These are phyloP conservation scores for Nysson spinosus DNA, from an alignment of 2,888 invertebrate genomes.

Conservation along the genomic window DNA sequence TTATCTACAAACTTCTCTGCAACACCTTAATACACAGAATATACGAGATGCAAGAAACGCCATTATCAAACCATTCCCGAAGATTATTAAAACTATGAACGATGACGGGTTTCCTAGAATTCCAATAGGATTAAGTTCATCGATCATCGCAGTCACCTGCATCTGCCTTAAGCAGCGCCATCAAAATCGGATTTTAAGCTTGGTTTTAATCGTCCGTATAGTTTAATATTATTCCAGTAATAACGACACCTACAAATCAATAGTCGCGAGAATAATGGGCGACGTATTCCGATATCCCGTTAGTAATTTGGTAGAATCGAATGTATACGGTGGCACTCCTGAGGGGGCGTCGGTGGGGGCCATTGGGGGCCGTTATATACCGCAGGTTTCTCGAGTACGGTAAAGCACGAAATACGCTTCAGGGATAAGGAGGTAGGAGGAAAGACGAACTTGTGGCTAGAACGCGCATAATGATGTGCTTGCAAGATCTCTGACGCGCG, in stretches of 20 bases:
- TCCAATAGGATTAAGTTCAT: constrained; percentile 60
- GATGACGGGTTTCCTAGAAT: constrained; percentile 57
- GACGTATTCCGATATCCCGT: constrained; percentile 58
- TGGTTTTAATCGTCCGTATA: constrained; percentile 61
- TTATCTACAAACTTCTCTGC: too few relatives aligned
- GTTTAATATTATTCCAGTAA: constrained; percentile 66
- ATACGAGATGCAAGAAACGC: too few relatives aligned
- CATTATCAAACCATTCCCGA: too few relatives aligned
- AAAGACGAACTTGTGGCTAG: constrained; percentile 64
- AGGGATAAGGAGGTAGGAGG: constrained; percentile 30
- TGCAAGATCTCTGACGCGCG: constrained; percentile 48
- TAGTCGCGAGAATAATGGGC: constrained; percentile 59
- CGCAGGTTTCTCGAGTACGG: constrained; percentile 23
- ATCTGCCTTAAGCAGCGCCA: constrained; percentile 62
- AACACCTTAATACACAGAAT: too few relatives aligned
- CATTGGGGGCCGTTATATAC: too few relatives aligned
- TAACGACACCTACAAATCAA: constrained; percentile 69
- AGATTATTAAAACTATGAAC: constrained; percentile 19
- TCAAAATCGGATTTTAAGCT: constrained; percentile 62
- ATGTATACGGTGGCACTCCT: constrained; percentile 55
- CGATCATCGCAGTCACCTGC: constrained; percentile 59
- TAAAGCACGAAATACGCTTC: constrained; percentile 47
- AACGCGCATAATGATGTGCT: constrained; percentile 68
- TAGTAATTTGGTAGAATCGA: constrained; percentile 59
- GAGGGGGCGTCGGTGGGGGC: too few relatives aligned